Evolutionary conservation across 2,113 vertebrate species (phyloP).

Genomic region (Mobula hypostoma): DNA sequence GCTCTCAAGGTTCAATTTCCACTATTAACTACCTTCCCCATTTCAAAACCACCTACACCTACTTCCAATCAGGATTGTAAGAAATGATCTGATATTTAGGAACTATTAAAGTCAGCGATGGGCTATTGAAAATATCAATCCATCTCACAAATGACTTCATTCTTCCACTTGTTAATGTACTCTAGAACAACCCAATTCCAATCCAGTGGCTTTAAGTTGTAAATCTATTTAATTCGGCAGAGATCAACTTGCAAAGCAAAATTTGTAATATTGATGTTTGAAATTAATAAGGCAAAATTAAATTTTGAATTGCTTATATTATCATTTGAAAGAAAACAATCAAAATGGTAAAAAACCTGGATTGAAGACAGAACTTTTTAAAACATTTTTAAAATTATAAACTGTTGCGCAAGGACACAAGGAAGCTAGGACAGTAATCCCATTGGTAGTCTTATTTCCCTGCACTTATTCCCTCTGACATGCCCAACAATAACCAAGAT

Average conservation of each 20-base stretch:
- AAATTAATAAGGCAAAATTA: not conserved
- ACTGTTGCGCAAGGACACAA: no score
- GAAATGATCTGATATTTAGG: not conserved
- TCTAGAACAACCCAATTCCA: not conserved
- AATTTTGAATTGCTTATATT: not conserved
- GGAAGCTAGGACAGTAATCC: no score
- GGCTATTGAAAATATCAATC: not conserved
- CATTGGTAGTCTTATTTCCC: no score
- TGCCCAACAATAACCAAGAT: no score
- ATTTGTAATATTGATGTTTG: not conserved
- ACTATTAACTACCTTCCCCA: no score
- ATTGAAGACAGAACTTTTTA: not conserved
- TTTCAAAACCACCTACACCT: no score
- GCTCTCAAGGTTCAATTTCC: not conserved
- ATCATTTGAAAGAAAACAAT: not conserved
- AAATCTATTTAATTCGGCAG: not conserved
- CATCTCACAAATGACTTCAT: not conserved
- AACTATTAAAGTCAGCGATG: not conserved
- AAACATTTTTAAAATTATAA: not conserved
- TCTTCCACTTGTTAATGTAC: not conserved
- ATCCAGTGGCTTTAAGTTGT: not conserved
- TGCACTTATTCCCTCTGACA: no score
- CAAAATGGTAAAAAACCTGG: not conserved
- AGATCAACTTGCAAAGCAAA: not conserved
- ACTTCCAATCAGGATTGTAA: not conserved